Base-by-base conservation (phyloP, 2,888 invertebrate genomes). In the Parochlus steinenii region DNA sequence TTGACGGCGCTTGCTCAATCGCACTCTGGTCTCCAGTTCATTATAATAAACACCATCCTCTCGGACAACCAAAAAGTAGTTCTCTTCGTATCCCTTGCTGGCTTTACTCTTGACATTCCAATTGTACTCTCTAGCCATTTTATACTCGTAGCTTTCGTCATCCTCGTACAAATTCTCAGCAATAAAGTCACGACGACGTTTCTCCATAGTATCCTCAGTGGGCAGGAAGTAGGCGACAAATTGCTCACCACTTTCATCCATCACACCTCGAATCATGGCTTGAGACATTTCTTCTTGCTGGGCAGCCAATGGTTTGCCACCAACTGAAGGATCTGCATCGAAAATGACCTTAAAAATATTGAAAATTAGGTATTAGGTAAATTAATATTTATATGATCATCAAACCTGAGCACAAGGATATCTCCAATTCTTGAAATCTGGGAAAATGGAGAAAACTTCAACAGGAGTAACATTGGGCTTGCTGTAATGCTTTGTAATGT, bases 201-300 rank as follows among this genome's bases (percentile, higher is more conserved):
- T 95, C 44, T 73, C 71, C 44, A 95, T 63, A 0, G 97, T 97
- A 7, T 85, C 85, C 24, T 89, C 87, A 0, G 89, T 82, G 1
- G 98, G 98, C 42, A 97, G 62, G 64, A 98, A 99, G 61, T 98
- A 97, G 0, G 95, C 97, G 0, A 98, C 97, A 61, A 97, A 98
- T 58, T 97, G 95, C 59, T 97, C 93, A 15, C 97, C 95, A 49
- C 87, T 90, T 60, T 93, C 92, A 53, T 98, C 97, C 81, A 93
- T 92, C 55, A 98, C 95, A 77, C 97, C 98, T 82, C 92, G 73
- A 62, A 97, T 95, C 90, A 97, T 93, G 48, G 95, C 97, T 58
- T 97, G 93, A 18, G 92, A 92, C 93, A 97, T 95, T 55, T 93
- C 90, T 55, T 95, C 93, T 47, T 87, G 73, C 53, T 92, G 89